Conservation (phyloP, 2,888 invertebrate species). For the Malthinus seriepunctatus region DNA sequence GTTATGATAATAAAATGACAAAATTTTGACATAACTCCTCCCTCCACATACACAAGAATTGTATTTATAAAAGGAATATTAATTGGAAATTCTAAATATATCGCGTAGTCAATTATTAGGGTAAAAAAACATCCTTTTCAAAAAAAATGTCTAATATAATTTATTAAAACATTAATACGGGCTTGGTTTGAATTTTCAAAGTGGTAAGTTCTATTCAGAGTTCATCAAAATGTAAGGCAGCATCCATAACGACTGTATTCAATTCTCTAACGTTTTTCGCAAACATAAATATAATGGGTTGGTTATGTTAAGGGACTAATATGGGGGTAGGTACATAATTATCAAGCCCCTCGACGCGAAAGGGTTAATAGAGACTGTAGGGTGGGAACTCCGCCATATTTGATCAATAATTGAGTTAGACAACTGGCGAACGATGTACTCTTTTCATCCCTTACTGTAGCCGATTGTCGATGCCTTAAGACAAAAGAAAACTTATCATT, state of each 20-base stretch:
- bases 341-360: constrained; percentile 54
- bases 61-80: constrained; percentile 12
- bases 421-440: constrained; percentile 55
- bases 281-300: constrained; percentile 51
- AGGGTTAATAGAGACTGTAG: constrained; percentile 55
- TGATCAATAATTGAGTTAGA: constrained; percentile 58
- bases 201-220: constrained; percentile 2
- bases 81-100: constrained; percentile 16
- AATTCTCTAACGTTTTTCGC: constrained; percentile 29
- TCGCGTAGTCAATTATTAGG: not conserved
- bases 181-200: not conserved
- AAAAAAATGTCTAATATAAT: constrained; percentile 3
- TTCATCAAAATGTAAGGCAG: constrained; percentile 12
- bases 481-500: constrained; percentile 22
- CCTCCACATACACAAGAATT: constrained; percentile 15
- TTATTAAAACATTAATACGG: constrained; percentile 3
- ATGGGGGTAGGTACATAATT: constrained; percentile 55
- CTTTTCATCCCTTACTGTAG: constrained; percentile 45
- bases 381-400: constrained; percentile 56
- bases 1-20: constrained; percentile 40
- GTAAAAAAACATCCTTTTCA: constrained; percentile 3
- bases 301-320: constrained; percentile 53
- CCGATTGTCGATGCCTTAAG: constrained; percentile 22
- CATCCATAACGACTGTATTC: constrained; percentile 26
- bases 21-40: constrained; percentile 37